Base-by-base conservation (phyloP, 1,140 invertebrate genomes). In the Pogonognathellus flavescens region DNA sequence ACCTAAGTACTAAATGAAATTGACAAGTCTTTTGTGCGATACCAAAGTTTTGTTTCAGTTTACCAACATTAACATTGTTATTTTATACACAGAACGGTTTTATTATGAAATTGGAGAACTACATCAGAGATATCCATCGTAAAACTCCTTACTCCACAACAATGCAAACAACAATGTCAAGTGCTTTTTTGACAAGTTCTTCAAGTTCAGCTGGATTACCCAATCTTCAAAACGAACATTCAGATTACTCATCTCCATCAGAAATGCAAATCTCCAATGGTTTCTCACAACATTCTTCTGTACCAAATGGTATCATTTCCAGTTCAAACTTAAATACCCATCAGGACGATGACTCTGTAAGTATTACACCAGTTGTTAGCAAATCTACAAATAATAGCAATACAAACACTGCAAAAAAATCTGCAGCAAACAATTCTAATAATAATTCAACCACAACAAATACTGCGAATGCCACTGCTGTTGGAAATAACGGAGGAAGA, bases 401-500 rank as follows among this genome's bases (percentile, higher is more conserved):
- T 53, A 55, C 16, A 9, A 41, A 22, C n/a, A 70, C 9, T 70
- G 53, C 3, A 1, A 70, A 52, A 16, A 57, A 52, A 62, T 80
- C n/a, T 49, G 20, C 50, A 52, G 49, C 9, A 16, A 62, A 55
- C 16, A 66, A 80, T 83, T 76, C 41, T 10, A 59, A 25, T 7
- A 82, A 52, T 18, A 82, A 25, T 16, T 70, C 50, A 76, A 80
- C 18, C 31, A 80, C 8, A 10, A 41, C 49, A 80, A 81, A 57
- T 16, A 18, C 13, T 59, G 14, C 5, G 18, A 62, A 62, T 52
- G 62, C 22, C 16, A 22, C 5, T 66, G 82, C 25, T 16, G 25
- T 41, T 13, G 82, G 82, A 4, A 55, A 13, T 13, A 49, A 52
- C 18, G 82, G 84, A 41, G 92, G 93, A 0, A 92, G 95, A 16